Base-by-base conservation (phyloP, 2,888 invertebrate species). In the Agrochola circellaris region DNA sequence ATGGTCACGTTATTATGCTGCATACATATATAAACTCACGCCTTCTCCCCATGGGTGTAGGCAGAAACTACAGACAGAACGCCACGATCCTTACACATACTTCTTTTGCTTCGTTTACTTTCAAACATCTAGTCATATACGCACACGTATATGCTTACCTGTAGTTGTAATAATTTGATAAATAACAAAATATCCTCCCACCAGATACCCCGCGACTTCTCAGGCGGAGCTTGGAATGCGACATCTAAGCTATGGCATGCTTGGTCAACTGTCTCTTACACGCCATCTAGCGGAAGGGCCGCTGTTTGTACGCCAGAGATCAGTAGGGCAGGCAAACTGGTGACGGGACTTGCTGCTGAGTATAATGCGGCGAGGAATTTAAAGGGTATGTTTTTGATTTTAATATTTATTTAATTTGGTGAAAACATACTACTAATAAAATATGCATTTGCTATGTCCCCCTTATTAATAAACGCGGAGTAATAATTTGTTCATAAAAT, bases 241-340 rank as follows among this genome's bases (percentile, higher is more conserved):
- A 93, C 93, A 0, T 92, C 94, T 2, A 96, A 95, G 73, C 88
- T 95, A 0, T 95, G 94, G 95, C 88, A 94, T n/a, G 91, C 90
- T 0, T 96, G 96, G 96, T 95, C 96, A 4, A 73, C n/a, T 51
- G 88, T 76, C 81, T 92, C 89, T 58, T 93, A 65, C 87, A 85
- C 92, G 0, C 88, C 87, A 0, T 79, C 89, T 0, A 81, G 82
- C 9, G 83, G 89, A 5, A 56, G 74, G 2, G 30, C 60, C 0
- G 89, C 91, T 0, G 73, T 87, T 0, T 96, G 96, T 79, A 93
- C 89, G 0, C 95, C 96, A 0, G 91, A 92, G 80, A 88, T 88
- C 1, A 80, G 64, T 5, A 88, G 61, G 51, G 87, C 83, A 3
- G 84, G 86, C 6, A 79, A 87, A n/a, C 67, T 88, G 8, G 58